Evolutionary conservation across 2,797 vertebrate species (phyloP).

Genomic region (Prunella strophiata): DNA sequence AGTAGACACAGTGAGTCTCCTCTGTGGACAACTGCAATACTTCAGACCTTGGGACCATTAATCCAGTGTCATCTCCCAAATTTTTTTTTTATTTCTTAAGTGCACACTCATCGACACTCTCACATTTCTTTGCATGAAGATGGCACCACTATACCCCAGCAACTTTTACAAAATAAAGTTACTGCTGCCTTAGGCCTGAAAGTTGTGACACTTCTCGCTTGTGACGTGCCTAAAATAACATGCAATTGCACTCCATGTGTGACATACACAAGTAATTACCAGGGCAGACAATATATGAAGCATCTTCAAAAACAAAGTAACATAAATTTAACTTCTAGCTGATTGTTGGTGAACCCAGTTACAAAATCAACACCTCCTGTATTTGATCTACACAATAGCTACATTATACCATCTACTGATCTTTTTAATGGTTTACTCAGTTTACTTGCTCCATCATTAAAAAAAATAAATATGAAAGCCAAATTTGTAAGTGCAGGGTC

Average conservation of each 20-base stretch:
- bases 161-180: background rate
- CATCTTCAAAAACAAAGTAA: background rate
- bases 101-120: background rate
- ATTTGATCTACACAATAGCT: background rate
- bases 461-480: background rate
- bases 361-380: background rate
- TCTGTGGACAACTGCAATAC: background rate
- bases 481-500: background rate
- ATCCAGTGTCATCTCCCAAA: background rate
- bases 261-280: background rate
- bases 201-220: background rate
- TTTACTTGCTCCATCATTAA: background rate
- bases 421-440: background rate
- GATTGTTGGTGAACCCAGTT: background rate
- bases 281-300: background rate
- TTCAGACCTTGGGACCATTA: background rate
- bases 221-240: background rate
- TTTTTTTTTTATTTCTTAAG: background rate
- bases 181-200: background rate
- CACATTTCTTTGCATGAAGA: background rate
- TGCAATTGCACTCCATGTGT: background rate
- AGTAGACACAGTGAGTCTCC: background rate
- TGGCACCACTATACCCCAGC: background rate
- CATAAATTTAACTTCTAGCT: background rate
- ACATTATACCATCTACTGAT: background rate